Percentiles rank a stretch among this genome's conserved stretches.
Evolutionary conservation across 1,140 invertebrate genomes (phyloP).

Genomic region (Tachypleus tridentatus): DNA sequence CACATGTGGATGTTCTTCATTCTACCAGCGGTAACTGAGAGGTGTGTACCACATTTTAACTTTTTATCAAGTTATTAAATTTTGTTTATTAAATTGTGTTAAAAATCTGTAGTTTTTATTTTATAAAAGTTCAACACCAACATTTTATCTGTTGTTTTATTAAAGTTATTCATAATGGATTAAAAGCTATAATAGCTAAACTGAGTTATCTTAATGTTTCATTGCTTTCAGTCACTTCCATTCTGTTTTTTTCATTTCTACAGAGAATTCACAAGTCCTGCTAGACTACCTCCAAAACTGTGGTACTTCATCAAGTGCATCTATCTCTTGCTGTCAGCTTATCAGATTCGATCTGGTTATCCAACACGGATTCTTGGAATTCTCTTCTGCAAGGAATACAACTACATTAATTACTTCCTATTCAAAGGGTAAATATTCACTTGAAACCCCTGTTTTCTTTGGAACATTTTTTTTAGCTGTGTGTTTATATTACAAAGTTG

Average conservation of each 20-base stretch:
- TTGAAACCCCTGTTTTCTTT: too few relatives aligned
- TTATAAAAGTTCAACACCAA: too few relatives aligned
- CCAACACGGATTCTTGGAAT: slow-evolving; percentile 90
- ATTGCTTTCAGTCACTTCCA: too few relatives aligned
- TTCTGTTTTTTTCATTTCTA: background rate
- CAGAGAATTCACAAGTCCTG: slow-evolving; percentile 57
- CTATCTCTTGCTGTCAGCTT: slow-evolving; percentile 84
- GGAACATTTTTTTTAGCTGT: too few relatives aligned
- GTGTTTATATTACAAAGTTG: too few relatives aligned
- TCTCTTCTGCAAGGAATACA: slow-evolving; percentile 91
- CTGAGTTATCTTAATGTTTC: too few relatives aligned
- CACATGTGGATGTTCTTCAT: slow-evolving; percentile 98
- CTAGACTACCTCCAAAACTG: slow-evolving; percentile 71
- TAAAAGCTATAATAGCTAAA: too few relatives aligned
- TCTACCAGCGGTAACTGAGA: slow-evolving; percentile 81
- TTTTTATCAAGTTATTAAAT: too few relatives aligned
- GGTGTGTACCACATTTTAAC: slow-evolving; percentile 40
- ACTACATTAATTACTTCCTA: slow-evolving; percentile 75
- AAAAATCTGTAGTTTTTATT: too few relatives aligned
- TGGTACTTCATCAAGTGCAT: slow-evolving; percentile 97
- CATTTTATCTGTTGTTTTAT: too few relatives aligned
- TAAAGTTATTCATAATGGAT: too few relatives aligned
- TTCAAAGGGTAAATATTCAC: slow-evolving; percentile 67
- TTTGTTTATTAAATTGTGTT: too few relatives aligned
- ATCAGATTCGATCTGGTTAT: slow-evolving; percentile 92